phyloP scores from a whole-genome alignment of 1,140 invertebrate genomes.

The Euura lappo region DNA sequence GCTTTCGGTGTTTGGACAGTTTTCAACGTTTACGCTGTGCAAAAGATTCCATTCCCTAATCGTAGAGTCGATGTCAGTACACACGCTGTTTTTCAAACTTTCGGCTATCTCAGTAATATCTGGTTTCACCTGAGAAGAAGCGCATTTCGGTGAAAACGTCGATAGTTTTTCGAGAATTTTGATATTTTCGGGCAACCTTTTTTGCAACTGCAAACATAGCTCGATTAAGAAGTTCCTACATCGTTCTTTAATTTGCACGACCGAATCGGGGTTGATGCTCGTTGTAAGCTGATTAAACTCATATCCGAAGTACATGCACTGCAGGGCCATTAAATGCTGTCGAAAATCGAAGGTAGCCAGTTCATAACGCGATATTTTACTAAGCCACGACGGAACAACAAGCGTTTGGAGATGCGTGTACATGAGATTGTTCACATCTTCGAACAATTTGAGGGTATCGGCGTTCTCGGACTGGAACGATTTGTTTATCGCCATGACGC shows the following conservation, averaged over 20 bases:
- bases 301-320: constrained; percentile 28
- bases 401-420: constrained; percentile 21
- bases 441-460: constrained; percentile 31
- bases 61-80: constrained; percentile 23
- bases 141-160: constrained; percentile 23
- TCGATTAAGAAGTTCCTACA: constrained; percentile 23
- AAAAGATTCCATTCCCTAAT: constrained; percentile 21
- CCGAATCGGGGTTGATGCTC: constrained; percentile 12
- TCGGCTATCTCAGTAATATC: constrained; percentile 22
- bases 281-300: constrained; percentile 25
- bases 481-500: constrained; percentile 17
- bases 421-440: constrained; percentile 27
- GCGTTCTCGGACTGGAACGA: constrained; percentile 31
- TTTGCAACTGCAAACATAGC: constrained; percentile 22
- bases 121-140: constrained; percentile 21
- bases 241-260: constrained; percentile 25
- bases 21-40: constrained; percentile 11
- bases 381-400: constrained; percentile 22
- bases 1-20: constrained; percentile 21
- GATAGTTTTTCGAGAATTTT: constrained; percentile 18
- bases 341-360: constrained; percentile 21
- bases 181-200: constrained; percentile 24
- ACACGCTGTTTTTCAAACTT: constrained; percentile 20
- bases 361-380: constrained; percentile 23
- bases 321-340: constrained; percentile 16